Percentiles rank a stretch among this genome's conserved stretches.
These are phyloP conservation scores for Vireo griseus DNA, from an alignment of 2,797 vertebrate species.

Conservation along the genomic window DNA sequence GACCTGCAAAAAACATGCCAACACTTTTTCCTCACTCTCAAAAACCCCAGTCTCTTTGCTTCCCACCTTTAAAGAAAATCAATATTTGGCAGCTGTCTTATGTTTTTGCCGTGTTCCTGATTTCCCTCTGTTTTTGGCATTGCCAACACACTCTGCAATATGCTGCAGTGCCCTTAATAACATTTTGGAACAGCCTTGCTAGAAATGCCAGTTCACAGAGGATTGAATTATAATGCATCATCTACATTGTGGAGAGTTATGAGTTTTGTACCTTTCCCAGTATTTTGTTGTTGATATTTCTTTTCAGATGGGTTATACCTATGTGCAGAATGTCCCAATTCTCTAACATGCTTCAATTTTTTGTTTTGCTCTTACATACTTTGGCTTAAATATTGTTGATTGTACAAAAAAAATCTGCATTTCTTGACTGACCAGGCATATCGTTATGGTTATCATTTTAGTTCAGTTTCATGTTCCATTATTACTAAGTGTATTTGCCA, in stretches of 20 bases:
- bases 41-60: neutral
- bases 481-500: neutral
- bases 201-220: slow-evolving; percentile 19
- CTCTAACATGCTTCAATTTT: neutral
- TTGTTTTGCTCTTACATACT: neutral
- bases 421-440: neutral
- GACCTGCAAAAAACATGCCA: neutral
- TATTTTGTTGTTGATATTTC: neutral
- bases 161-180: slow-evolving; percentile 63
- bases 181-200: slow-evolving; percentile 38
- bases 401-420: neutral
- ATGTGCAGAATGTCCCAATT: neutral
- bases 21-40: neutral
- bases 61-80: slow-evolving; percentile 44
- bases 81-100: slow-evolving; percentile 25
- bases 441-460: neutral
- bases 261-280: neutral
- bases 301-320: neutral
- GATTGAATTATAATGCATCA: slow-evolving; percentile 44
- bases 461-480: neutral
- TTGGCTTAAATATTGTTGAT: neutral
- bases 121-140: slow-evolving; percentile 50
- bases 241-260: neutral
- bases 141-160: slow-evolving; percentile 50
- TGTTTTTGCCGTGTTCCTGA: neutral